Base-by-base conservation (phyloP, 30 jellyfish, hydroid and myxozoan genomes). In the Aurelia sp. region DNA sequence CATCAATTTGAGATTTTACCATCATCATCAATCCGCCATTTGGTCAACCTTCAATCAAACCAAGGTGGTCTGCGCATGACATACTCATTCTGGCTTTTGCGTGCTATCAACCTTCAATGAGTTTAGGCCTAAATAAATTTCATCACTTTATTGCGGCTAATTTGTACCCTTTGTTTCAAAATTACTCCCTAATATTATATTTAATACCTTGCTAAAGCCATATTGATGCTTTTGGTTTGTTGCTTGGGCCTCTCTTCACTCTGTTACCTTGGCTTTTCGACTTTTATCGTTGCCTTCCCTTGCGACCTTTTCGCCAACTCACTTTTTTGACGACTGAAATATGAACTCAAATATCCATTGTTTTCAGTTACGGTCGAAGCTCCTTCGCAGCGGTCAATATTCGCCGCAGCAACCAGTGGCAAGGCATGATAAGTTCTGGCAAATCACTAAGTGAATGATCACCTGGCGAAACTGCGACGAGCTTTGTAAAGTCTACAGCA, bases 171-270 rank as follows among this genome's bases (percentile, higher is more conserved):
- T 8, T 9, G 10, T 44, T 44, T 44, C 55, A 44, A 44, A 44
- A 44, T 44, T 7, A 44, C 55, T 44, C 55, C 55, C 55, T 7
- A 44, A 10, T 6, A 6, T 44, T 44, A 64, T 37, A 21, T 16
- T 18, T 13, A 44, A 21, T 64, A 64, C 74, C 74, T 64, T 64
- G 74, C 74, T 20, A 64, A 21, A 13, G 74, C 74, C 74, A 64
- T 64, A 17, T 17, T 64, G 74, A n/a, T 44, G 41, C 19, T 15
- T 52, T 21, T 64, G 35, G 74, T 21, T 19, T 0, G 71, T 10
- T 23, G 11, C 33, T 61, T 61, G 31, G 13, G 27, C 15, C 11
- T 61, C 33, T 61, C 15, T 8, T 61, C 30, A 6, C 27, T n/a
- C 71, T 61, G 13, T 61, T 61, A 8, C 13, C 71, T 61, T 61